Evolutionary conservation across 1,140 invertebrate species (phyloP).

Genomic region (Leptinotarsa texana): DNA sequence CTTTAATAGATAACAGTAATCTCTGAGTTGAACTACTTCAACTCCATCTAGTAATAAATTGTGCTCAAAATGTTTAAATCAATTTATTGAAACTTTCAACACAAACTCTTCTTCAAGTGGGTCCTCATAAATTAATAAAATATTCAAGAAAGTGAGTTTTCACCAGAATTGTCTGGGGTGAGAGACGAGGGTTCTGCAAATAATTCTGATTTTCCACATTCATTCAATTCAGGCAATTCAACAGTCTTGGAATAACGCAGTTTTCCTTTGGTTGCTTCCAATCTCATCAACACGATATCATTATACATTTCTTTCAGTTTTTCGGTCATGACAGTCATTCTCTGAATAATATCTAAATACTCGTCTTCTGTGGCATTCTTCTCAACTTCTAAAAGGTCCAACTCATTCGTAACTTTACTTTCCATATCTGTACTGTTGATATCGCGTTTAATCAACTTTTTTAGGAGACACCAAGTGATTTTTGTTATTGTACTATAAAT

Average conservation of each 20-base stretch:
- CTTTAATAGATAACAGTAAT: no score
- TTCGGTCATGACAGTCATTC: neutral
- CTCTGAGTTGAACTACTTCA: no score
- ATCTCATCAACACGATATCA: neutral
- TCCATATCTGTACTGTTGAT: neutral
- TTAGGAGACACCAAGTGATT: no score
- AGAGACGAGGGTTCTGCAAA: neutral
- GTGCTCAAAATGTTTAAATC: no score
- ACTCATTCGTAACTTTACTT: neutral
- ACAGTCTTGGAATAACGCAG: slow-evolving; percentile 5
- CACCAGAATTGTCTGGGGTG: neutral
- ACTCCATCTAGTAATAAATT: no score
- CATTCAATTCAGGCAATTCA: neutral
- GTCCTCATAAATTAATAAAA: no score
- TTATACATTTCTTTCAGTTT: neutral
- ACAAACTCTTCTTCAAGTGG: no score
- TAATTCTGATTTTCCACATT: neutral
- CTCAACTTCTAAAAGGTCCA: neutral
- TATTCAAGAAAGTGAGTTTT: no score
- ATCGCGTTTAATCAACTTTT: no score
- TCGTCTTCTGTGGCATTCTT: neutral
- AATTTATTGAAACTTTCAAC: no score
- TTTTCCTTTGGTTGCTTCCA: neutral
- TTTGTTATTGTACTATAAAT: no score
- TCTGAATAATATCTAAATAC: neutral